phyloP scores from a whole-genome alignment of 1,140 invertebrate species.

The Camponotus pennsylvanicus region DNA sequence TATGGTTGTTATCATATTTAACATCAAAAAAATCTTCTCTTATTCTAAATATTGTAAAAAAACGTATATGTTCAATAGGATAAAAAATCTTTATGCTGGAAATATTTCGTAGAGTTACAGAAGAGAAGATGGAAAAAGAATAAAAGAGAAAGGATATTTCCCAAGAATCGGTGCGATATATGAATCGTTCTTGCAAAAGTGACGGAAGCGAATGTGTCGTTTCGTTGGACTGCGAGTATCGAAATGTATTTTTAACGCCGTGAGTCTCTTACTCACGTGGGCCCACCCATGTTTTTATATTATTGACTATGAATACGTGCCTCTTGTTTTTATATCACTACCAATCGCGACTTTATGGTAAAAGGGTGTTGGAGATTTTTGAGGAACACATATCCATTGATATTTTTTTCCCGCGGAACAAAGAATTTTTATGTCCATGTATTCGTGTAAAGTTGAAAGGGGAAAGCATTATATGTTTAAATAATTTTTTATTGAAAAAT shows the following conservation, averaged over 20 bases:
- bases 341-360: neutral
- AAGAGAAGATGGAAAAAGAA: neutral
- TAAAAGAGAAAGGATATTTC: neutral
- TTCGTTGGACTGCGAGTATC: neutral
- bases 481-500: too few species aligned
- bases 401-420: neutral
- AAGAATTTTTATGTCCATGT: neutral
- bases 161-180: too few species aligned
- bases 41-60: too few species aligned
- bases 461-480: too few species aligned
- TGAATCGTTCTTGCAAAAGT: neutral
- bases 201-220: neutral
- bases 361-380: neutral
- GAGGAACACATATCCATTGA: neutral
- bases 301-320: neutral
- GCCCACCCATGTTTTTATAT: neutral
- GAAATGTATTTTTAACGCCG: constrained; percentile 17
- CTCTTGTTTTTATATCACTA: neutral
- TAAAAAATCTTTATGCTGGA: neutral
- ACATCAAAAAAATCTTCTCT: too few species aligned
- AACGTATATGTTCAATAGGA: neutral
- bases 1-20: too few species aligned
- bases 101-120: too few species aligned
- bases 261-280: neutral
- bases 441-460: neutral